phyloP scores from a whole-genome alignment of 2,888 invertebrate species.

The Pachliopta kotzebuea region DNA sequence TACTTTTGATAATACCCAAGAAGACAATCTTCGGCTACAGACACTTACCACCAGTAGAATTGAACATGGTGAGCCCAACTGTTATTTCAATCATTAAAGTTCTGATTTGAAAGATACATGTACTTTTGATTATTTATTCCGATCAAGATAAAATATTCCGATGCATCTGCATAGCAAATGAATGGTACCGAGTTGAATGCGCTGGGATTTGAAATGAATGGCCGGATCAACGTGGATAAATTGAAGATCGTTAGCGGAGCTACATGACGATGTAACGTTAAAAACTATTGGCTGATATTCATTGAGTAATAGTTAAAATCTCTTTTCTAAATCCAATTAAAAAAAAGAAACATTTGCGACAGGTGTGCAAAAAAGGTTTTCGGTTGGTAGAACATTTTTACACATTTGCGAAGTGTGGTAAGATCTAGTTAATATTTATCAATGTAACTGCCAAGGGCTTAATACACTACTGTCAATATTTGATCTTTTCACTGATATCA shows the following conservation, averaged over 20 bases:
- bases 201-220: slow-evolving; percentile 24
- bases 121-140: slow-evolving; percentile 19
- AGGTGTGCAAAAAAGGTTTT: too few relatives aligned
- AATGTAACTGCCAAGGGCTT: too few relatives aligned
- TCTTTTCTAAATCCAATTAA: neutral
- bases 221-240: slow-evolving; percentile 24
- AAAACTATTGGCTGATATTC: slow-evolving; percentile 16
- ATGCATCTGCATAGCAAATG: slow-evolving; percentile 25
- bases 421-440: too few relatives aligned
- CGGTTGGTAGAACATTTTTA: too few relatives aligned
- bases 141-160: slow-evolving; percentile 23
- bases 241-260: slow-evolving; percentile 23
- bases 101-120: slow-evolving; percentile 7
- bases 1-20: too few relatives aligned
- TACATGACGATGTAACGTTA: slow-evolving; percentile 21
- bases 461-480: too few relatives aligned
- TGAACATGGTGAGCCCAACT: too few relatives aligned
- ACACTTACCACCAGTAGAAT: too few relatives aligned
- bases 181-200: slow-evolving; percentile 18
- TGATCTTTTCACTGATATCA: too few relatives aligned
- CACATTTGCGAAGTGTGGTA: too few relatives aligned
- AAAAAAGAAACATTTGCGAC: neutral
- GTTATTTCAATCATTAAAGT: neutral
- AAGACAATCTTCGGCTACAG: too few relatives aligned
- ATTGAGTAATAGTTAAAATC: slow-evolving; percentile 2